Conservation (phyloP, 2,888 invertebrate genomes). For the Unio pictorum region DNA sequence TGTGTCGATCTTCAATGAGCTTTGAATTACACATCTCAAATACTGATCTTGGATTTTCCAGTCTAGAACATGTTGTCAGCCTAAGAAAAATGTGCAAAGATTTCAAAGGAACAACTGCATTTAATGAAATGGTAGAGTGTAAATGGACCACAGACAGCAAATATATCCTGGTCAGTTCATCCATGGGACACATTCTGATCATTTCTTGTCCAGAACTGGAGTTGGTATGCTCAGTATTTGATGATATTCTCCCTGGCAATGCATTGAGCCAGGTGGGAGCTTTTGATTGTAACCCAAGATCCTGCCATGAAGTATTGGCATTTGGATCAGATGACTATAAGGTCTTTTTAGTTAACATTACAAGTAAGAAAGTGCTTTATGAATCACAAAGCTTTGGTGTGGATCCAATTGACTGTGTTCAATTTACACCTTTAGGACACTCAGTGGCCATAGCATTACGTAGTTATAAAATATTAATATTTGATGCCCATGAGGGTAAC, state of each 20-base stretch:
- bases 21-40: slow-evolving; percentile 33
- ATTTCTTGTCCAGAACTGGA: slow-evolving; percentile 5
- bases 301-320: slow-evolving; percentile 37
- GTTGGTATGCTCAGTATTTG: slow-evolving; percentile 38
- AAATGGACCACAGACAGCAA: slow-evolving; percentile 59
- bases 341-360: slow-evolving; percentile 40
- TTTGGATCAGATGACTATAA: slow-evolving; percentile 42
- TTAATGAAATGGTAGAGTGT: slow-evolving; percentile 50
- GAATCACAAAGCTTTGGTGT: slow-evolving; percentile 17
- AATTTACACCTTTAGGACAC: slow-evolving; percentile 41
- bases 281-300: slow-evolving; percentile 59
- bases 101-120: slow-evolving; percentile 20
- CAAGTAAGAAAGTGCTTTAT: slow-evolving; percentile 19
- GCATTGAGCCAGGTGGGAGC: slow-evolving; percentile 34
- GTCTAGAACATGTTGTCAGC: slow-evolving; percentile 14
- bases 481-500: slow-evolving; percentile 25
- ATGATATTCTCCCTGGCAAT: slow-evolving; percentile 40
- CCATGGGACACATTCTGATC: slow-evolving; percentile 43
- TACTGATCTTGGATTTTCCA: slow-evolving; percentile 12
- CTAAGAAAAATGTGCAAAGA: slow-evolving; percentile 13
- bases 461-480: slow-evolving; percentile 39
- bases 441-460: slow-evolving; percentile 40
- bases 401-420: slow-evolving; percentile 41
- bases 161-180: slow-evolving; percentile 48
- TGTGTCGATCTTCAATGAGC: slow-evolving; percentile 32